A percentile compares a stretch with the other conserved stretches of the same genome.
Evolutionary conservation across 2,888 invertebrate species (phyloP).

Genomic region (Leptinotarsa tumamoca): DNA sequence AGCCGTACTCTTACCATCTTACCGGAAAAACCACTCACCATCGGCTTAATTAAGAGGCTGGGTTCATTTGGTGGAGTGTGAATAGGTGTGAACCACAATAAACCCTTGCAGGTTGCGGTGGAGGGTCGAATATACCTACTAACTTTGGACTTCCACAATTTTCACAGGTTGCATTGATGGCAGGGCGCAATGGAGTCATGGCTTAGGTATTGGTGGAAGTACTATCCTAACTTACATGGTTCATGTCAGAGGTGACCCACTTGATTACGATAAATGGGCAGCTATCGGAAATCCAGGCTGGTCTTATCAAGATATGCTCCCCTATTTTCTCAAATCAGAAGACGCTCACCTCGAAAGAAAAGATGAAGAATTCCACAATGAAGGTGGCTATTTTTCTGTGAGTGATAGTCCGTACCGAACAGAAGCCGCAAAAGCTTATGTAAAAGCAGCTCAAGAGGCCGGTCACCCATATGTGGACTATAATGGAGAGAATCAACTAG

Average conservation of each 20-base stretch:
- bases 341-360: conserved; percentile 55
- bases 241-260: conserved; percentile 72
- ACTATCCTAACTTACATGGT: conserved; percentile 90
- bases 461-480: conserved; percentile 79
- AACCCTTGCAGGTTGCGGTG: too few species aligned
- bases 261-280: conserved; percentile 80
- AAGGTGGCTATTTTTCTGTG: conserved; percentile 63
- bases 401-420: conserved; percentile 64
- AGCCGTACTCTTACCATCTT: too few species aligned
- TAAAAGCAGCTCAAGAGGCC: conserved; percentile 74
- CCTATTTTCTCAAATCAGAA: conserved; percentile 64
- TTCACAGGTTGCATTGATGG: conserved; percentile 23
- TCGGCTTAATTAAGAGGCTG: too few species aligned
- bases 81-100: too few species aligned
- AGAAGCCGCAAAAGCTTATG: conserved; percentile 69
- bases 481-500: conserved; percentile 73
- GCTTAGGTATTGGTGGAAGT: conserved; percentile 71
- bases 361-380: conserved; percentile 61
- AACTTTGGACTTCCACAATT: not conserved
- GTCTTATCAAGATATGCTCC: conserved; percentile 67
- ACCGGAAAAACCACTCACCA: too few species aligned
- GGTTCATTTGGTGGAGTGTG: too few species aligned
- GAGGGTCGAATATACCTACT: too few species aligned
- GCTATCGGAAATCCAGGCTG: conserved; percentile 71
- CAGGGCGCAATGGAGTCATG: conserved; percentile 22